Base-by-base conservation (phyloP, 2,113 vertebrate species). In the Amphilophus citrinellus region DNA sequence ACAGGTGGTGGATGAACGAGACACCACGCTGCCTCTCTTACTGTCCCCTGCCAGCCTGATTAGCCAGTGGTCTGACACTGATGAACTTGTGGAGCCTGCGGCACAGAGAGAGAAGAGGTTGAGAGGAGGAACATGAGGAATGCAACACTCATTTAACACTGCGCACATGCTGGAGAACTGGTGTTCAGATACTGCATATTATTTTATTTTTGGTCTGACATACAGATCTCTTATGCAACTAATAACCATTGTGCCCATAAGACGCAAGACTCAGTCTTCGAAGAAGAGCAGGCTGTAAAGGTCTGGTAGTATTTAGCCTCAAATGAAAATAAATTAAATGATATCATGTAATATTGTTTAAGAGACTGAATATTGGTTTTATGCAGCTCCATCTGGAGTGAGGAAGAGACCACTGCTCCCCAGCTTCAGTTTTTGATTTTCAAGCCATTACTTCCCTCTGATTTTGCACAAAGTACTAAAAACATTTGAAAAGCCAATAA, bases 31-130 rank as follows among this genome's bases (percentile, higher is more conserved):
- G 47, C 95, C 95, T 79, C 91, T 76, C 0, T 93, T 93, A 83
- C 95, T 94, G 73, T 95, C 88, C 76, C 89, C 95, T 0, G 94
- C 95, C 3, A 99, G 95, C 18, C 96, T 94, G 42, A 97, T 76
- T 3, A 97, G 93, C 98, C 98, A 98, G 91, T 98, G 98, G 39
- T 97, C 96, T 0, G 97, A 97, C 79, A 96, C 39, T 2, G 96
- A 97, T 10, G 97, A 97, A 88, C 96, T 96, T 37, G 94, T 96
- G 44, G 97, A 97, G 18, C 97, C 98, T 98, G 89, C 32, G 30
- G 83, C 6, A 77, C 4, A 50, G 65, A 88, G 30, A 32, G 22
- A 83, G 18, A 9, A 2, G 2, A 2, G 9, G 20, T 32, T 78
- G 2, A 79, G 22, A 39, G 10, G 6, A 56, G 5, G 7, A 61